Percentiles rank a stretch among this genome's conserved stretches.
Conservation (phyloP, 2,113 vertebrate species). For the Equus quagga region DNA sequence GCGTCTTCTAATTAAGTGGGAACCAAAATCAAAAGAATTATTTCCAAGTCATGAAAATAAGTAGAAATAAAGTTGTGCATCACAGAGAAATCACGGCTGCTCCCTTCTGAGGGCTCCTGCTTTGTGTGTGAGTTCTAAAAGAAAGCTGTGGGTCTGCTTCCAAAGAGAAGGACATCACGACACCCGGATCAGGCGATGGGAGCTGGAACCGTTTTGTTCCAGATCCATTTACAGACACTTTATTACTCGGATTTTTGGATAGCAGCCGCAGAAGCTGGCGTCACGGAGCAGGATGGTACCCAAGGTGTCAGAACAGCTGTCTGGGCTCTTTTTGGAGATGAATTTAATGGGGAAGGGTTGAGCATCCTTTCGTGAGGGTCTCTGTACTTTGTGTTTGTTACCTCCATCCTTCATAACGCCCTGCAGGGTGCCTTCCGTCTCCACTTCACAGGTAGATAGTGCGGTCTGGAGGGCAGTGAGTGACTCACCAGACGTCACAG, state of each 20-base stretch:
- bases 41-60: not conserved
- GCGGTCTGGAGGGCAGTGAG: not conserved
- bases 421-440: rapidly evolving
- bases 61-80: rapidly evolving
- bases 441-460: not conserved
- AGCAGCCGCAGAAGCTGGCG: rapidly evolving
- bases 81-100: rapidly evolving
- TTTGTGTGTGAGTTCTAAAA: not conserved
- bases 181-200: rapidly evolving
- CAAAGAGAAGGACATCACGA: not conserved
- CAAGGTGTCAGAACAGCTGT: rapidly evolving
- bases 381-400: rapidly evolving
- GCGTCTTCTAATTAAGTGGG: not conserved
- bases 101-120: rapidly evolving
- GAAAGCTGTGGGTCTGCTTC: rapidly evolving
- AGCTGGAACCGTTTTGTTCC: rapidly evolving
- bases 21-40: rapidly evolving
- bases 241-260: rapidly evolving
- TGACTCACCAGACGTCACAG: not conserved
- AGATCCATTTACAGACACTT: rapidly evolving
- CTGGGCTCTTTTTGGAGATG: not conserved
- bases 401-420: rapidly evolving
- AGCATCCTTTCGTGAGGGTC: not conserved
- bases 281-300: rapidly evolving
- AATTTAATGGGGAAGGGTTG: rapidly evolving